Evolutionary conservation across 2,797 vertebrate species (phyloP).

Genomic region (Novumbra hubbsi): DNA sequence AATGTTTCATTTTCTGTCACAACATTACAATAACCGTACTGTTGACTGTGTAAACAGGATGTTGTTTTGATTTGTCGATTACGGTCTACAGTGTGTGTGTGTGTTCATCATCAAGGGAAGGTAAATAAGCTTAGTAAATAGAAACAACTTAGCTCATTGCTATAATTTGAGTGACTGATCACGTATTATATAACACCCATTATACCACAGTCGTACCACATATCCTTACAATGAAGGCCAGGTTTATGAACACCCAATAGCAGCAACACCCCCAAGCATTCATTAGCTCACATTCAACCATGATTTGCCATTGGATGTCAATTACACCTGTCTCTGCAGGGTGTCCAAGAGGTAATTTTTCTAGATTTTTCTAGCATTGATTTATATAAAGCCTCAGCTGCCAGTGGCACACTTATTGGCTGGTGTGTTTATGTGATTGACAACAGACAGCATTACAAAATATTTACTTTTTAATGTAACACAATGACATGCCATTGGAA

Average conservation of each 20-base stretch:
- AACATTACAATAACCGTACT: not conserved
- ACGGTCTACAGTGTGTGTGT: conserved; percentile 38
- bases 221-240: conserved; percentile 50
- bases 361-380: conserved; percentile 45
- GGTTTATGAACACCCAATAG: conserved; percentile 47
- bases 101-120: conserved; percentile 46
- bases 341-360: conserved; percentile 58
- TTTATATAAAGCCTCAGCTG: conserved; percentile 35
- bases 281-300: conserved; percentile 57
- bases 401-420: conserved; percentile 37
- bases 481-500: conserved; percentile 16
- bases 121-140: conserved; percentile 52
- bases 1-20: not conserved
- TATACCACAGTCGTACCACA: conserved; percentile 49
- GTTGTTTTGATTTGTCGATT: not conserved
- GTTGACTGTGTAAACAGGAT: not conserved
- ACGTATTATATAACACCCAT: conserved; percentile 52
- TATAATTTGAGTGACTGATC: conserved; percentile 51
- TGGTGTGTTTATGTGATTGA: conserved; percentile 41
- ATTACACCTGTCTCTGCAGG: conserved; percentile 57
- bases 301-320: conserved; percentile 53
- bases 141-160: conserved; percentile 49
- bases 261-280: conserved; percentile 45
- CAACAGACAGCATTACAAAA: conserved; percentile 44
- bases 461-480: conserved; percentile 45